Base-by-base conservation (phyloP, 2,113 vertebrate genomes). In the Petaurus breviceps region DNA sequence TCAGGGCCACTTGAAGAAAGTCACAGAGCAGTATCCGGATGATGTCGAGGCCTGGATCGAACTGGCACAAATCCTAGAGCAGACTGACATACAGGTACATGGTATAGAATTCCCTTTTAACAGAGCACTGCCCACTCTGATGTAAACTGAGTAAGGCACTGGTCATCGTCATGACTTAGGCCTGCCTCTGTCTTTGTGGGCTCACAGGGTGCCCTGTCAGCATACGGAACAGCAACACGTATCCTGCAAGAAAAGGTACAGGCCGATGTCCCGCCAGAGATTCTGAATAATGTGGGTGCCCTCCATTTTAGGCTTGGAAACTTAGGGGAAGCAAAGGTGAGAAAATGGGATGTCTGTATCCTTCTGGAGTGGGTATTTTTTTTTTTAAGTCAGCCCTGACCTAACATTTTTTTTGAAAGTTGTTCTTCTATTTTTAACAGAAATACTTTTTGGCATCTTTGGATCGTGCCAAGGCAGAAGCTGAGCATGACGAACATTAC, bases 41-140 rank as follows among this genome's bases (percentile, higher is more conserved):
- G 99, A 99, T 46, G 99, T 99, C 93, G 99, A 99, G 97, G 99
- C 99, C 0, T 99, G 99, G 99, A 99, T 99, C 95, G 99, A 99
- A 97, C 97, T 99, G 95, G 99, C 99, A 91, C 99, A 99, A 97
- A 99, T 99, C 98, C 98, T 99, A 95, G 99, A 99, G 97, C 99
- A 99, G 98, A 99, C 99, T 0, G 99, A 99, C 97, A 99, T 99
- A 97, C 99, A 99, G 99, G 99, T 99, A 98, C 94, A 91, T 90
- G 84, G 51, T 54, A 16, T 89, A 0, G 28, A 57, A 61, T 8
- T 91, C 47, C 31, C 95, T 94, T 94, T 90, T 4, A 7, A 92
- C 84, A 94, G 3, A 26, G 46, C 9, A 52, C 55, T 90, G 6
- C 25, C 16, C 46, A 2, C 11, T 68, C 25, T 51, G 68, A 92